phyloP scores from a whole-genome alignment of 2,888 invertebrate species.

The Oligia fasciuncula region DNA sequence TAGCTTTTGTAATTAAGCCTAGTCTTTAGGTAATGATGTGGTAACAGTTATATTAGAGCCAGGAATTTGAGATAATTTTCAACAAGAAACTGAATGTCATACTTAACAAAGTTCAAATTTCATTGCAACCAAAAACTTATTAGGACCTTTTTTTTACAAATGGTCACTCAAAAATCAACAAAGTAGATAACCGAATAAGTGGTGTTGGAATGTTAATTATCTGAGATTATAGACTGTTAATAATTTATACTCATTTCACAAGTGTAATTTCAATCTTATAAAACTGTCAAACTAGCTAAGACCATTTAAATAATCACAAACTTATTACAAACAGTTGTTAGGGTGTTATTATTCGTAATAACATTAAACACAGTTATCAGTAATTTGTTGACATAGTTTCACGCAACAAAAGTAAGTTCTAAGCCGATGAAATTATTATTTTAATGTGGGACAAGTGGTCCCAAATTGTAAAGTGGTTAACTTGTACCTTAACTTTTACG shows the following conservation, averaged over 20 bases:
- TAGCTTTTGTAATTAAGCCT: slow-evolving; percentile 11
- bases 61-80: not conserved
- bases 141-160: not conserved
- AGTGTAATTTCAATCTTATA: not conserved
- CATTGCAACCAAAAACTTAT: not conserved
- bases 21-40: not conserved
- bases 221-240: not conserved
- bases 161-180: not conserved
- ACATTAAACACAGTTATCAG: slow-evolving; percentile 13
- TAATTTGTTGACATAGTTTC: slow-evolving; percentile 33
- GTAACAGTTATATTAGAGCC: not conserved
- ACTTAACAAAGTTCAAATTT: not conserved
- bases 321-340: slow-evolving; percentile 23
- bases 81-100: not conserved
- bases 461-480: slow-evolving; percentile 8
- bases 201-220: not conserved
- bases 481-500: not conserved
- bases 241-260: not conserved
- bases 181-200: not conserved
- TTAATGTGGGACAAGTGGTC: slow-evolving; percentile 26
- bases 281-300: slow-evolving; percentile 12
- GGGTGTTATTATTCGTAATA: slow-evolving; percentile 20
- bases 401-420: slow-evolving; percentile 20
- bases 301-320: slow-evolving; percentile 15
- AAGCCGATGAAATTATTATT: slow-evolving; percentile 19